phyloP scores from a whole-genome alignment of 2,797 vertebrate species.

The Orestias chungarensis region DNA sequence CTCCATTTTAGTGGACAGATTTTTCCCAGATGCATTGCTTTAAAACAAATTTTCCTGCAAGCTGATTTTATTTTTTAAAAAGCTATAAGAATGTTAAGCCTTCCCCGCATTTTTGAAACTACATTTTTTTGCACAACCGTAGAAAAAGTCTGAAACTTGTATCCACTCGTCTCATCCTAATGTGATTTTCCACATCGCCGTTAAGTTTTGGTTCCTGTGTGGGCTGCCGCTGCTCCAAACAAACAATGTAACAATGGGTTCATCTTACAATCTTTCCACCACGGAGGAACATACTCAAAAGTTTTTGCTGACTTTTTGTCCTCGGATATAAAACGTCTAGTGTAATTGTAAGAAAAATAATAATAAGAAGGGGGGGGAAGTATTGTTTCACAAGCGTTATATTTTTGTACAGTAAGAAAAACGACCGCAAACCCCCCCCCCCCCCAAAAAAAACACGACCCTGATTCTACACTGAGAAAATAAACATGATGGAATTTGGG shows the following conservation, averaged over 20 bases:
- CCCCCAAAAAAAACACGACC: conserved; percentile 11
- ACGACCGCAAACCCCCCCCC: too few relatives aligned
- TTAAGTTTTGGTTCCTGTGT: conserved; percentile 9
- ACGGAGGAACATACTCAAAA: neutral
- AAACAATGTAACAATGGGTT: conserved; percentile 27
- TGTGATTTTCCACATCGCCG: conserved; percentile 21
- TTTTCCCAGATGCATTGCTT: neutral
- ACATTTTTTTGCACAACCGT: neutral
- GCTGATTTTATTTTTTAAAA: neutral
- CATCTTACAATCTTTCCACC: neutral
- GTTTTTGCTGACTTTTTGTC: conserved; percentile 39
- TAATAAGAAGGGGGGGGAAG: conserved; percentile 37
- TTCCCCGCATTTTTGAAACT: neutral
- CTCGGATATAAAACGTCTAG: conserved; percentile 23
- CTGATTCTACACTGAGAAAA: conserved; percentile 72
- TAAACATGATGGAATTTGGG: conserved; percentile 78
- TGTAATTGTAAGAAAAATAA: conserved; percentile 37
- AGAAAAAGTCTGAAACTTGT: neutral
- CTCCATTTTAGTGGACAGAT: neutral
- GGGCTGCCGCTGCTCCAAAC: conserved; percentile 19
- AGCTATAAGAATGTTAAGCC: neutral
- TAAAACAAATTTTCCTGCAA: too few relatives aligned
- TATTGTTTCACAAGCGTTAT: conserved; percentile 72
- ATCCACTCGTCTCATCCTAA: conserved; percentile 7
- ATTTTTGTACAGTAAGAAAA: conserved; percentile 56